Evolutionary conservation across 64 coral and sea anemone species (phyloP), one percentile per base, ranked within the genome.

Genomic region (Montipora sp.): DNA sequence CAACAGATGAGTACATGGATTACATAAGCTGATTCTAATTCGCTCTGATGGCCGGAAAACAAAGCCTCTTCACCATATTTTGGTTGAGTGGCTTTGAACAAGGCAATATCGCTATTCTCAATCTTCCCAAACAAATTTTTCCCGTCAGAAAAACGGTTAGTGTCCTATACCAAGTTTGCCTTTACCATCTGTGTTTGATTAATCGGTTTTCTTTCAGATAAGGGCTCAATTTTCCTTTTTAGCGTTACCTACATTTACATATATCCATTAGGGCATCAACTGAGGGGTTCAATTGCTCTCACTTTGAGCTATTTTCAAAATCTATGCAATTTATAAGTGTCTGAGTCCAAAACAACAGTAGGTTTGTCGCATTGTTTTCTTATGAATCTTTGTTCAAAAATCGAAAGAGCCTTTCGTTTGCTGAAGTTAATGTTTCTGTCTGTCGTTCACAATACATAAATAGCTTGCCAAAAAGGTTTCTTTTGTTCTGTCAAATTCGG

Each of bases 1-100:
- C 69, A 91, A 88, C 95, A 98, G 95, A 98, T 98, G 95, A 98
- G 89, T 92, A 94, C 94, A 94, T 77, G 95, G 95, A 98, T 98
- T 89, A 98, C 89, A 89, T 92, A 98, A 98, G 92, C 67, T 94
- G 82, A 94, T 74, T 89, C 71, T 92, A 92, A 98, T 92, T 90
- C 90, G 80, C 53, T 87, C 82, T 92, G 86, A 88, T 90, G 83
- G 75, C 68, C 75, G 47, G 68, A 63, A 85, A 77, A 93, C 51
- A 77, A 77, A 83, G 68, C 73, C 57, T 4, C 75, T 23, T 45
- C 47, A 18, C 27, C 74, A 78, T 44, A 44, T 5, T 20, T 14
- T 53, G 22, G 20, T 81, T 21, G 23, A 7, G 81, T 18, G 44
- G 45, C 49, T 77, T 18, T 50, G 46, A 10, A n/a, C 18, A n/a